Conservation (phyloP, 1,140 invertebrate species). For the Bathynomus jamesi region DNA sequence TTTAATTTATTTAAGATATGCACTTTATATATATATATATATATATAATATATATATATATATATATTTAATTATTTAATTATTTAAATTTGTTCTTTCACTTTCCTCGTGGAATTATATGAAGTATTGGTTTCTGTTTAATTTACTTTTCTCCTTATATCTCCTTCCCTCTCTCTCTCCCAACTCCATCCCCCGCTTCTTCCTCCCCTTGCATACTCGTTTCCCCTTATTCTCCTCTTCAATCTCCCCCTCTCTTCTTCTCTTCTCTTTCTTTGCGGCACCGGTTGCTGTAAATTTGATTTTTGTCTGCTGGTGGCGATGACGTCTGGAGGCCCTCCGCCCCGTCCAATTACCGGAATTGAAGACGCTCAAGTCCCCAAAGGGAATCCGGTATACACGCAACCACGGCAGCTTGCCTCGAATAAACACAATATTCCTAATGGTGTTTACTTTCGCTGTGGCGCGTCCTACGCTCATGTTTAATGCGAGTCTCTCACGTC, state of each 20-base stretch:
- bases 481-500: neutral
- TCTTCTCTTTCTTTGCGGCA: neutral
- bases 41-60: neutral
- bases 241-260: neutral
- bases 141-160: neutral
- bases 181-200: neutral
- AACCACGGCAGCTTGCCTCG: constrained; percentile 20
- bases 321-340: neutral
- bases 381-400: neutral
- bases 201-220: neutral
- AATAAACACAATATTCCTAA: constrained; percentile 37
- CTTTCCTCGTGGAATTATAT: too few species aligned
- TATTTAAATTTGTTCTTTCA: neutral
- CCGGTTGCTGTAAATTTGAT: neutral
- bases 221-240: neutral
- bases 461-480: neutral
- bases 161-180: neutral
- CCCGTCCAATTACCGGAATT: neutral
- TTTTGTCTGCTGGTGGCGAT: neutral
- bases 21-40: neutral
- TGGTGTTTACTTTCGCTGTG: constrained; percentile 27
- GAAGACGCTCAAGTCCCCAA: neutral
- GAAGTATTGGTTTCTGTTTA: neutral
- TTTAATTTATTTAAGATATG: too few species aligned
- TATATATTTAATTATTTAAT: neutral